Conservation (phyloP, 2,113 vertebrate species). For the Sphyrna mokarran region DNA sequence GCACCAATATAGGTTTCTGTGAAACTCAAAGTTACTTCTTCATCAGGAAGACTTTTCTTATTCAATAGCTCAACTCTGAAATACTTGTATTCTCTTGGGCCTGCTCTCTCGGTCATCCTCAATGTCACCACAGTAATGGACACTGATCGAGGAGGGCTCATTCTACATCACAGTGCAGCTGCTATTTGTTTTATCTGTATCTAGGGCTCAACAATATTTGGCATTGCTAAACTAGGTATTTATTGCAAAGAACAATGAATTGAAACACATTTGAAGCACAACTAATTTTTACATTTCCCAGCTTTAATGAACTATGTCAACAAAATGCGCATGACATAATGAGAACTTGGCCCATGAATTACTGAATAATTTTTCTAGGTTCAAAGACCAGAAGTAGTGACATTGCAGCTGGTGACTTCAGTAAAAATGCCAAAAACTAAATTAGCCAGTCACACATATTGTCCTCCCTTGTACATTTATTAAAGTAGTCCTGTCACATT, state of each 20-base stretch:
- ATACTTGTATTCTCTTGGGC: not conserved
- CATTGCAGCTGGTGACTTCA: not conserved
- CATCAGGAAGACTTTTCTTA: not conserved
- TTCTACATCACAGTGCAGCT: not conserved
- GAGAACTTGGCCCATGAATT: not conserved
- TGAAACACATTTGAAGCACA: not conserved
- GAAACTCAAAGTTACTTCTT: not conserved
- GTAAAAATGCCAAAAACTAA: not conserved
- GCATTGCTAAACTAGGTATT: not conserved
- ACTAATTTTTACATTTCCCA: not conserved
- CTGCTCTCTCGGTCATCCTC: not conserved
- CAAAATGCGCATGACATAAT: not conserved
- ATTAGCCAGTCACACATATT: not conserved
- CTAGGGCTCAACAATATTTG: not conserved
- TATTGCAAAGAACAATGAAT: not conserved
- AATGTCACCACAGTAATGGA: not conserved
- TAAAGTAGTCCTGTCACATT: not conserved
- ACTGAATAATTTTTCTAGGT: not conserved
- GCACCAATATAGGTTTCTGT: not conserved
- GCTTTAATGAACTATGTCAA: slow-evolving; percentile 14
- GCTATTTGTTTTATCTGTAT: not conserved
- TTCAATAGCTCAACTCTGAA: not conserved
- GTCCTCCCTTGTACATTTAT: not conserved
- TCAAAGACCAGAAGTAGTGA: not conserved
- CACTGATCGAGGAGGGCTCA: not conserved